Evolutionary conservation across 2,888 invertebrate species (phyloP).

Genomic region (Ditula angustiorana): DNA sequence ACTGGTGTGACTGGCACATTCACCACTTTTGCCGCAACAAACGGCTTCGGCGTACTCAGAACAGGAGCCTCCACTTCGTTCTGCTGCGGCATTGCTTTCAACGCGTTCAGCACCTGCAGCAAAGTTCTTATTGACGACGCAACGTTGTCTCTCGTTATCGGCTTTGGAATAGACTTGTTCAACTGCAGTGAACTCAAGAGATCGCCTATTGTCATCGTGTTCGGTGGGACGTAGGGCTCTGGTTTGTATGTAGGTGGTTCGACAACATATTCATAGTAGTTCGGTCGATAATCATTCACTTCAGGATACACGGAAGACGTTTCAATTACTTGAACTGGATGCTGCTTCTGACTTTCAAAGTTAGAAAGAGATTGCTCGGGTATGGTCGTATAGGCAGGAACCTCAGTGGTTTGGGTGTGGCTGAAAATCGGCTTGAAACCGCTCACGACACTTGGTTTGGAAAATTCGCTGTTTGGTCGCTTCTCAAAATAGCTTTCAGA

Average conservation of each 20-base stretch:
- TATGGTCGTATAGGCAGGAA: conserved; percentile 52
- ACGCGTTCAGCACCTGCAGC: conserved; percentile 89
- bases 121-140: conserved; percentile 92
- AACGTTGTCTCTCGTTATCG: conserved; percentile 91
- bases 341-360: conserved; percentile 55
- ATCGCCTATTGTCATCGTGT: conserved; percentile 70
- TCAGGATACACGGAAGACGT: conserved; percentile 50
- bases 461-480: conserved; percentile 50
- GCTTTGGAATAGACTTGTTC: conserved; percentile 91
- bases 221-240: conserved; percentile 50
- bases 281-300: conserved; percentile 54
- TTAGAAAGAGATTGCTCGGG: conserved; percentile 48
- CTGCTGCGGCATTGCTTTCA: conserved; percentile 82
- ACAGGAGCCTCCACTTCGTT: conserved; percentile 66
- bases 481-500: conserved; percentile 77
- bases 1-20: conserved; percentile 58
- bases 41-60: conserved; percentile 72
- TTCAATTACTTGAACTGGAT: conserved; percentile 49
- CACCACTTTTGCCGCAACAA: conserved; percentile 56
- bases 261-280: conserved; percentile 65
- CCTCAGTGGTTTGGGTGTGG: conserved; percentile 55
- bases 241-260: conserved; percentile 59
- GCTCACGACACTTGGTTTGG: conserved; percentile 66
- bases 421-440: conserved; percentile 74
- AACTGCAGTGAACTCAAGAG: conserved; percentile 90